A percentile compares a stretch with the other conserved stretches of the same genome.
These are phyloP conservation scores for Arctocebus calabarensis DNA, from an alignment of 2,797 vertebrate species.

Conservation along the genomic window DNA sequence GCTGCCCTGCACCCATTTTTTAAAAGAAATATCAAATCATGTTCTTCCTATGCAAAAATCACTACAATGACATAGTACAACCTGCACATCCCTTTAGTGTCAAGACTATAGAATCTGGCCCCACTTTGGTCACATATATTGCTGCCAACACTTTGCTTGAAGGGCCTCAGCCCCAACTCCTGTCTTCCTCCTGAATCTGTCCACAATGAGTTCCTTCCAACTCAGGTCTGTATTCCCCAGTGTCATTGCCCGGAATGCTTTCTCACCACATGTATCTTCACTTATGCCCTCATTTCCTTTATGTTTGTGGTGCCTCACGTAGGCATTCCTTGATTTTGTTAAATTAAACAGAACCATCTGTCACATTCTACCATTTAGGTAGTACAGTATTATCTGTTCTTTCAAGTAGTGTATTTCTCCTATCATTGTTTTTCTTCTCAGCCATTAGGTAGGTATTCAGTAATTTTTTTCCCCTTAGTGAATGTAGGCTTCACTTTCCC, in stretches of 20 bases:
- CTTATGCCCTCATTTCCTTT: neutral
- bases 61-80: neutral
- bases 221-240: neutral
- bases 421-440: neutral
- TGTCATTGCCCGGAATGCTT: neutral
- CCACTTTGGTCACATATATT: neutral
- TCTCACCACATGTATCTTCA: neutral
- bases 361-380: neutral
- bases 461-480: neutral
- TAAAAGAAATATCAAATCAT: neutral
- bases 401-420: neutral
- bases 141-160: neutral
- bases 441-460: neutral
- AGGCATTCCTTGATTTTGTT: neutral
- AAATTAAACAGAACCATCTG: neutral
- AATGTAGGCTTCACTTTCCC: neutral
- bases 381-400: too few species aligned
- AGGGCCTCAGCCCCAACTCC: accelerated
- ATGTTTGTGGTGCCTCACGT: neutral
- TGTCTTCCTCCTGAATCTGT: neutral
- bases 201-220: neutral
- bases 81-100: neutral
- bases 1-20: too few species aligned
- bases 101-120: neutral
- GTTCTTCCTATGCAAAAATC: neutral